phyloP scores from a whole-genome alignment of 2,888 invertebrate genomes.

The Ypsolopha sequella region DNA sequence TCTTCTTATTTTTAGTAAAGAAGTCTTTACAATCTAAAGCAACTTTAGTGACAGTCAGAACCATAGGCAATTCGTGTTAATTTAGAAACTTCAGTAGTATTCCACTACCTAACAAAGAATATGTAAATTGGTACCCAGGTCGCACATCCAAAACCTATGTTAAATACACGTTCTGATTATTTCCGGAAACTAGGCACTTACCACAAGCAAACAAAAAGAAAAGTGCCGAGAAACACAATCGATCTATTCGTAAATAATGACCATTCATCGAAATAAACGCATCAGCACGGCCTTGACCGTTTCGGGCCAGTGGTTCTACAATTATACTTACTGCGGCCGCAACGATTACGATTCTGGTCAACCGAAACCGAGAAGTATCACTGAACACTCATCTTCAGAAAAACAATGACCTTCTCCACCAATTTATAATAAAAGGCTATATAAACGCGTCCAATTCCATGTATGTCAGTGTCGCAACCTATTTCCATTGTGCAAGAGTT shows the following conservation, averaged over 20 bases:
- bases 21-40: no score
- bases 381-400: slow-evolving; percentile 28
- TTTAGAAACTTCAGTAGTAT: no score
- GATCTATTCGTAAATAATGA: neutral
- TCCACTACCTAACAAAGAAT: no score
- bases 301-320: slow-evolving; percentile 26
- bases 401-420: slow-evolving; percentile 50
- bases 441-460: slow-evolving; percentile 43
- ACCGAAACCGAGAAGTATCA: slow-evolving; percentile 32
- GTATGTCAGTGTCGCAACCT: slow-evolving; percentile 69
- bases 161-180: no score
- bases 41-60: no score
- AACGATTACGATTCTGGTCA: slow-evolving; percentile 29
- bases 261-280: neutral
- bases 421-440: slow-evolving; percentile 44
- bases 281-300: slow-evolving; percentile 37
- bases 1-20: no score
- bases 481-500: slow-evolving; percentile 43
- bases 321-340: slow-evolving; percentile 3
- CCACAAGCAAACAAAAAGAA: no score
- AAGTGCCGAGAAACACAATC: no score
- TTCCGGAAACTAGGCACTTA: no score
- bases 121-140: no score
- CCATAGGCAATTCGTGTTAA: no score
- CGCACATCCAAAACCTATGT: no score